These are phyloP conservation scores for Heliconius ethilla DNA, from an alignment of 2,888 invertebrate species.

Conservation along the genomic window DNA sequence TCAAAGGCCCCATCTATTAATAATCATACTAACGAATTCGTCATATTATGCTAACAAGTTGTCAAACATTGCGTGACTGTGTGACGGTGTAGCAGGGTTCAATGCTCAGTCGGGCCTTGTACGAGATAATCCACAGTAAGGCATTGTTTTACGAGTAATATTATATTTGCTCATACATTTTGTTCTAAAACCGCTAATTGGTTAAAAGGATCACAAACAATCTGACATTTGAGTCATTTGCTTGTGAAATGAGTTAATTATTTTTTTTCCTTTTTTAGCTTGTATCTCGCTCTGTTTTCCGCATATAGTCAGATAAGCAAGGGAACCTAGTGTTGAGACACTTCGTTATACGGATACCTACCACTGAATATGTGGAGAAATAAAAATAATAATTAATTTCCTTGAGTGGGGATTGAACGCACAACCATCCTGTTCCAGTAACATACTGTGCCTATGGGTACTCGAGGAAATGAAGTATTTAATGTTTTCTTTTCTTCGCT, in stretches of 20 bases:
- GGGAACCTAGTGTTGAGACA: no score
- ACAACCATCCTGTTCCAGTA: no score
- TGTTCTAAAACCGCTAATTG: constrained; percentile 55
- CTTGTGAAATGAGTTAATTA: not conserved
- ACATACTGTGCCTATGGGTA: no score
- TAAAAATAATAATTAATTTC: no score
- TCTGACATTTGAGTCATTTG: constrained; percentile 26
- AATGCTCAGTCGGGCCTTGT: constrained; percentile 31
- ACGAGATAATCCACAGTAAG: constrained; percentile 32
- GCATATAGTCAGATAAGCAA: no score
- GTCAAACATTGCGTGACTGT: not conserved
- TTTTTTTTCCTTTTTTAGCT: not conserved
- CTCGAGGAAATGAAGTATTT: no score
- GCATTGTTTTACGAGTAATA: constrained; percentile 54
- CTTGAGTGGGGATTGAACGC: no score
- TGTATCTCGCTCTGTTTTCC: no score
- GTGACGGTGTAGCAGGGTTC: not conserved
- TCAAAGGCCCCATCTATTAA: not conserved
- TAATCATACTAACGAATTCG: not conserved
- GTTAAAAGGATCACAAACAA: constrained; percentile 60
- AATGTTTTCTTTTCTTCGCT: no score
- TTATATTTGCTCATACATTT: constrained; percentile 53
- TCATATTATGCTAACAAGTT: not conserved
- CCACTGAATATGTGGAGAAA: no score
- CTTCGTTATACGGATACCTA: no score